A percentile compares a stretch with the other conserved stretches of the same genome.
Conservation (phyloP, 2,797 vertebrate species). For the Chloroceryle amazona region DNA sequence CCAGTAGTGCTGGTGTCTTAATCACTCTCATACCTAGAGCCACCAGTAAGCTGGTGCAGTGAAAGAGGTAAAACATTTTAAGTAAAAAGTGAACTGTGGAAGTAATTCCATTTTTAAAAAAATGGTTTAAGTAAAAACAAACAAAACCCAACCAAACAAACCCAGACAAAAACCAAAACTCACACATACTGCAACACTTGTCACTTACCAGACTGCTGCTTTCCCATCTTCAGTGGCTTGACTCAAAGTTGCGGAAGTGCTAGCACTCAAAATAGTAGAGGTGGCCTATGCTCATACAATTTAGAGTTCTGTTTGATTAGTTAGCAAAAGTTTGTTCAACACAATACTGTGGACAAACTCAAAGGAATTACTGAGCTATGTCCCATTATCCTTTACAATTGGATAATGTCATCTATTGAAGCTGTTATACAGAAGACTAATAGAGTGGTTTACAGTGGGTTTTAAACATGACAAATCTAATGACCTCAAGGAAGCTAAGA, state of each 20-base stretch:
- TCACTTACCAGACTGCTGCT: background rate
- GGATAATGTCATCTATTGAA: background rate
- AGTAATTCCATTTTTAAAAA: background rate
- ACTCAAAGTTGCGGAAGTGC: background rate
- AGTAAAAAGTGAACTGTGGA: background rate
- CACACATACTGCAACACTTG: fast-evolving
- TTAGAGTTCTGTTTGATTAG: background rate
- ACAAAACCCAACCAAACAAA: no score
- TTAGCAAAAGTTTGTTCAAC: background rate
- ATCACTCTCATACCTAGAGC: fast-evolving
- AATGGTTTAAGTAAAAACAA: background rate
- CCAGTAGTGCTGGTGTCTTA: background rate
- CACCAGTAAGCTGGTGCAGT: background rate
- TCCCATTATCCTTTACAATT: background rate
- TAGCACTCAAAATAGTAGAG: fast-evolving
- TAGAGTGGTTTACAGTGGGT: background rate
- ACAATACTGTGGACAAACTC: background rate
- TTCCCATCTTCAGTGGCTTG: background rate
- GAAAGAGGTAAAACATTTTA: background rate
- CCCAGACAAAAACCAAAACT: background rate
- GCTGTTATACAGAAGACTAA: background rate
- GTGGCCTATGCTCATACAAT: background rate
- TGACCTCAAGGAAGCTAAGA: background rate
- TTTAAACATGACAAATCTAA: background rate
- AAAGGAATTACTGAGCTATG: background rate